Base-by-base conservation (phyloP, 2,888 invertebrate species). In the Desoria tigrina region DNA sequence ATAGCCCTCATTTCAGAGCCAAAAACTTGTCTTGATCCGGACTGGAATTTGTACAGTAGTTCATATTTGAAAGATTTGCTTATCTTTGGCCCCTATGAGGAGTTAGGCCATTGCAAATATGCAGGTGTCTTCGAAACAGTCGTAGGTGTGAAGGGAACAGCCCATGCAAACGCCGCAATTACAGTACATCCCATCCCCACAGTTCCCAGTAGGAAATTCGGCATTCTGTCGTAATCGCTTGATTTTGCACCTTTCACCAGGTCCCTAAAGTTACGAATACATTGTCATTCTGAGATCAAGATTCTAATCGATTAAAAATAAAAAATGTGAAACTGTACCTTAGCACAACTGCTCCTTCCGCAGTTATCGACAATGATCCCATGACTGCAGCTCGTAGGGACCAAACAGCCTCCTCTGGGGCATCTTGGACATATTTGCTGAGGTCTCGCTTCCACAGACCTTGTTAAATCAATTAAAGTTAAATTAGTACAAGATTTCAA, bases 201-300 rank as follows among this genome's bases (percentile, higher is more conserved):
- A 72, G 16, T 58, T 76, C 3, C 82, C 82, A 55, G 4, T 32
- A 4, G 32, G 32, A 32, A 32, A 32, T 32, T 32, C 32, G 32
- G 32, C 4, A 32, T 77, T 78, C 32, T 76, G 66, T 54, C 79
- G 77, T 63, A 76, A 78, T n/a, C 76, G 76, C 1, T 81, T 81
- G 2, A 66, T 59, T 4, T 81, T 81, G 70, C 82, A 82, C 2
- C 74, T 74, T 39, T 81, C 78, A n/a, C 80, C 81, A 0, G 81
- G 82, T 6, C 82, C 82, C 82, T 82, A 72, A 1, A 49, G 55
- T 9, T 11, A 39, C 16, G 16, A 39, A 39, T 39, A 39, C 39
- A 39, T n/a, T n/a, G n/a, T n/a, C n/a, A n/a, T n/a, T n/a, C n/a
- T n/a, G n/a, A n/a, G n/a, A n/a, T n/a, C n/a, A n/a, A n/a, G n/a